Conservation (phyloP, 2,113 vertebrate species). For the Thalassoma bifasciatum region DNA sequence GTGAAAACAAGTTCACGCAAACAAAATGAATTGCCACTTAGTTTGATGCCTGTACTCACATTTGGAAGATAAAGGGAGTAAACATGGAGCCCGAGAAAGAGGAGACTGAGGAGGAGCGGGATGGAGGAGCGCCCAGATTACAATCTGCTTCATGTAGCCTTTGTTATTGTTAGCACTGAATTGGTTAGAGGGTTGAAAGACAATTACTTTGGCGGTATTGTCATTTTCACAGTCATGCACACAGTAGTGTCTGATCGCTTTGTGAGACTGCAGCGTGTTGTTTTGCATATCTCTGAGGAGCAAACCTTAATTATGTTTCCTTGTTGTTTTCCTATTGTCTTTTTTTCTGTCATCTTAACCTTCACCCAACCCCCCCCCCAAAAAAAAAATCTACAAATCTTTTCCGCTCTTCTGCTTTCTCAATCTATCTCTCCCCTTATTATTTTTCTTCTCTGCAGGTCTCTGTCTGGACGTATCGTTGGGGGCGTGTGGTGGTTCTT, state of each 20-base stretch:
- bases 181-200: slow-evolving; percentile 56
- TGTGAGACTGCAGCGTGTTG: slow-evolving; percentile 20
- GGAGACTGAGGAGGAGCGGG: slow-evolving; percentile 28
- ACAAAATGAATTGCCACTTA: slow-evolving; percentile 60
- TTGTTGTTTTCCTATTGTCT: background rate
- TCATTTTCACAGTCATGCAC: slow-evolving; percentile 44
- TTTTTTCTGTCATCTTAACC: slow-evolving; percentile 19
- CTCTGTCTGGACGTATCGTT: slow-evolving; percentile 97
- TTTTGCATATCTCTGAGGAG: slow-evolving; percentile 44
- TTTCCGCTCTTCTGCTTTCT: background rate
- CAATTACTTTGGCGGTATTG: slow-evolving; percentile 47
- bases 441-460: slow-evolving; percentile 82
- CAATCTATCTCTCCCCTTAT: background rate
- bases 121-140: slow-evolving; percentile 45
- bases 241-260: slow-evolving; percentile 33
- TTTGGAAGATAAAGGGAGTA: slow-evolving; percentile 52
- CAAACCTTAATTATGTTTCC: slow-evolving; percentile 44
- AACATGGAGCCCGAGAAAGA: slow-evolving; percentile 44
- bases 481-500: slow-evolving; percentile 99
- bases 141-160: slow-evolving; percentile 57
- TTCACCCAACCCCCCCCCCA: slow-evolving; percentile 5
- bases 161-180: slow-evolving; percentile 58
- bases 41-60: slow-evolving; percentile 42
- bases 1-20: slow-evolving; percentile 49
- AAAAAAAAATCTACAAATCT: slow-evolving; percentile 12